phyloP scores from a whole-genome alignment of 2,888 invertebrate species.

The Sipha maydis region DNA sequence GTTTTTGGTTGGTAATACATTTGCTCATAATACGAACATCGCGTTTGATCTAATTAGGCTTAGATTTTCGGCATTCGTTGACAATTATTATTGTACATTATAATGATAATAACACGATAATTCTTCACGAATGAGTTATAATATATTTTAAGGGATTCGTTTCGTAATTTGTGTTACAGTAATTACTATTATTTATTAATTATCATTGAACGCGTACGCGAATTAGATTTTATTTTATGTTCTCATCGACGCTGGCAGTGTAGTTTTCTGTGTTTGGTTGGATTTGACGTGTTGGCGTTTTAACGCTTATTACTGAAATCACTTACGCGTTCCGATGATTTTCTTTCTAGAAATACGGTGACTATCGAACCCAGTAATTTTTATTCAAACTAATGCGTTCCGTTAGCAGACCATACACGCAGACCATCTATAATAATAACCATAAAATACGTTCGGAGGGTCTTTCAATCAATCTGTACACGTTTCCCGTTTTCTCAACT shows the following conservation, averaged over 20 bases:
- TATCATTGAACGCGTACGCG: not conserved
- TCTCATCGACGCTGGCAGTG: not conserved
- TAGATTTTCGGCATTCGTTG: too few species aligned
- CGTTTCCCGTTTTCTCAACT: slow-evolving; percentile 19
- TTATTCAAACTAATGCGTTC: slow-evolving; percentile 40
- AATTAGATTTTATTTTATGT: not conserved
- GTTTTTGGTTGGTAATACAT: too few species aligned
- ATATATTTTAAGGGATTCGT: too few species aligned
- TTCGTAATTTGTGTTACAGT: too few species aligned
- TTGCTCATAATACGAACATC: too few species aligned
- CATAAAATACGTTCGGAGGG: not conserved
- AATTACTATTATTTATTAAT: not conserved
- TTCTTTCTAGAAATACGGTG: not conserved
- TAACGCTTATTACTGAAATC: too few species aligned
- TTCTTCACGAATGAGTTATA: too few species aligned
- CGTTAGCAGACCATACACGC: not conserved
- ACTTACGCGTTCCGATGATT: not conserved
- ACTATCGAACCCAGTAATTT: slow-evolving; percentile 23
- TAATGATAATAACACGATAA: too few species aligned
- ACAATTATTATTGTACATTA: too few species aligned
- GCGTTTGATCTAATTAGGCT: too few species aligned
- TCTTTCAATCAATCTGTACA: slow-evolving; percentile 39
- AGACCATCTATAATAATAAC: slow-evolving; percentile 43
- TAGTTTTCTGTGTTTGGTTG: too few species aligned
- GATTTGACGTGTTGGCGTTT: not conserved